Conservation (phyloP, 1,140 invertebrate genomes). For the Prorops nasuta region DNA sequence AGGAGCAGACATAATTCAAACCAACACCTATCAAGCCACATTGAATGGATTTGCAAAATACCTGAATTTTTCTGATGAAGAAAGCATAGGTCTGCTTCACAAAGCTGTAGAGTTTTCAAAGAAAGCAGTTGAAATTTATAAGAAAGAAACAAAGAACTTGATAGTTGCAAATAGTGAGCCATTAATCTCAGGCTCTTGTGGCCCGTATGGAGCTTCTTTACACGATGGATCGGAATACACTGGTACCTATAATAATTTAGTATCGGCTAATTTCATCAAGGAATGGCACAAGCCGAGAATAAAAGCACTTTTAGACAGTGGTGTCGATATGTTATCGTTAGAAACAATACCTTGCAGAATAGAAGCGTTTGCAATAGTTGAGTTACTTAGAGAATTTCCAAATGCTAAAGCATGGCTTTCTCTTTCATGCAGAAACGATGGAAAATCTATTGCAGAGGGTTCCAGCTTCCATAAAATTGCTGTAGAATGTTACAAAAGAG, state of each 20-base stretch:
- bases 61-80: conserved; percentile 62
- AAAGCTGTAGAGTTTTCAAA: conserved; percentile 71
- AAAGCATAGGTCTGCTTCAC: conserved; percentile 70
- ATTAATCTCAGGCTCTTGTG: conserved; percentile 80
- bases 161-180: conserved; percentile 48
- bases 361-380: conserved; percentile 79
- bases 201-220: conserved; percentile 86
- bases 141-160: conserved; percentile 52
- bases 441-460: conserved; percentile 69
- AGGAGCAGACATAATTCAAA: conserved; percentile 81
- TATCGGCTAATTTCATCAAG: conserved; percentile 67
- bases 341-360: conserved; percentile 85
- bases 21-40: conserved; percentile 88
- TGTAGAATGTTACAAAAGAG: conserved; percentile 63
- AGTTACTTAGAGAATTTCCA: conserved; percentile 73
- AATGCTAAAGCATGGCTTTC: conserved; percentile 76
- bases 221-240: conserved; percentile 91
- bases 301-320: conserved; percentile 70
- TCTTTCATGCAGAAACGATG: conserved; percentile 76
- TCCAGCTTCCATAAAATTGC: conserved; percentile 68
- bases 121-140: conserved; percentile 61
- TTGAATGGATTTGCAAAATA: conserved; percentile 75
- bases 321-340: conserved; percentile 80
- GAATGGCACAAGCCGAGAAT: conserved; percentile 83
- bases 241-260: conserved; percentile 75